Base-by-base conservation (phyloP, 2,113 vertebrate species). In the Xyrauchen texanus region DNA sequence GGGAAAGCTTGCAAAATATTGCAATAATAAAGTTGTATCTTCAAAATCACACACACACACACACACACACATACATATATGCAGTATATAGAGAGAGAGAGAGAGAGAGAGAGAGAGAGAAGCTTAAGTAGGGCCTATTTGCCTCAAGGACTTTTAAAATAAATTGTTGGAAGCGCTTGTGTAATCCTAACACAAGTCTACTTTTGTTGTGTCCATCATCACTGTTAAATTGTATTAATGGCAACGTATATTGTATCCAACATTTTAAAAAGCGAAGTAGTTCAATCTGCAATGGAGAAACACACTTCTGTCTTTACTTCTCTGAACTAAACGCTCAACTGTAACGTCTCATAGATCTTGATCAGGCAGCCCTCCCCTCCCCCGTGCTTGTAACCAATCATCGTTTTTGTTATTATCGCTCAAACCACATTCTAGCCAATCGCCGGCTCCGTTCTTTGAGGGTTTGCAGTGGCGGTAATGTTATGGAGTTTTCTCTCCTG, bases 401-500 rank as follows among this genome's bases (percentile, higher is more conserved):
- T 64, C 60, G 63, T 21, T 16, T 64, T 64, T 69, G 13, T 75
- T 78, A 68, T 74, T 68, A 0, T n/a, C 44, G 13, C 53, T 8
- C 3, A n/a, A n/a, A 10, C 9, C 4, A 0, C 44, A 7, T 34
- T 11, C 4, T 45, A 75, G 16, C 82, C 82, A 78, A 75, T 84
- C 82, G 45, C 1, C 51, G 8, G 12, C 7, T 0, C 0, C 42
- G 82, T 92, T 88, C 60, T 88, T 88, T 91, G 83, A 82, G 7
- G 83, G 75, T 81, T 85, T 82, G 21, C 68, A 79, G 83, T 83
- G 82, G 69, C 86, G 87, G 88, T 90, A 91, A 91, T 92, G 92
- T 91, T 88, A 88, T 92, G 89, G 89, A 91, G 88, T 90, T 90
- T 78, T 81, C 87, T 76, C 78, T 68, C 82, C 76, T 79, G 49